Evolutionary conservation across 2,113 vertebrate species (phyloP), one percentile per base, ranked within the genome.

Genomic region (Corvus moneduloides): DNA sequence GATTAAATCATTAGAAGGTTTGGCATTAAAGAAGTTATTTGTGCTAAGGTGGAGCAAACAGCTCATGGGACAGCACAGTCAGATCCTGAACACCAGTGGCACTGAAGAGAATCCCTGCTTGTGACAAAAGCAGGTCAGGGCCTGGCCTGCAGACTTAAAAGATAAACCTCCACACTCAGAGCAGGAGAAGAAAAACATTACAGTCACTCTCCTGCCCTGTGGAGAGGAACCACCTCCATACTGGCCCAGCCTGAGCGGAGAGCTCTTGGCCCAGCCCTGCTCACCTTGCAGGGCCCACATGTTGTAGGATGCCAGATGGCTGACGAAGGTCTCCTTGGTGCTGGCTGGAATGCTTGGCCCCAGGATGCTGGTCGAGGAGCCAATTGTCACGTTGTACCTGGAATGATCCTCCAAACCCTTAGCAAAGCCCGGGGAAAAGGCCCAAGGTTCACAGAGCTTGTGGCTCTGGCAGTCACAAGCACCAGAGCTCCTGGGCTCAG

Each of bases 261-360:
- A 21, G n/a, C 46, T 59, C 51, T 30, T 1, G 3, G 21, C 32
- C 5, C 30, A 23, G 23, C 46, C 56, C 5, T 1, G 3, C 81
- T 85, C 96, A 99, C 99, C 99, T 98, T 99, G 99, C 68, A 99
- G 89, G 52, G 99, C 99, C 99, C 99, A 99, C 96, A 97, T 98
- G 97, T 98, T 99, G 96, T 99, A 99, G 17, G 99, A 99, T 0
- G 98, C 98, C 76, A 99, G 97, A 62, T 99, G 99, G 88, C 98
- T 99, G 63, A 66, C 1, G 16, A 99, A 99, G 3, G 98, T 98
- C 39, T 99, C 98, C 87, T 97, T 99, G 27, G 99, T 99, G 95
- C 97, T 97, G 71, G 98, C 90, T 17, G 99, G 98, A 91, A 99
- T 99, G 77, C 97, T 98, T 16, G 99, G 99, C 39, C 99, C 99